A percentile compares a stretch with the other conserved stretches of the same genome.
Conservation (phyloP, 2,113 vertebrate genomes). For the Melanostigma gelatinosum region DNA sequence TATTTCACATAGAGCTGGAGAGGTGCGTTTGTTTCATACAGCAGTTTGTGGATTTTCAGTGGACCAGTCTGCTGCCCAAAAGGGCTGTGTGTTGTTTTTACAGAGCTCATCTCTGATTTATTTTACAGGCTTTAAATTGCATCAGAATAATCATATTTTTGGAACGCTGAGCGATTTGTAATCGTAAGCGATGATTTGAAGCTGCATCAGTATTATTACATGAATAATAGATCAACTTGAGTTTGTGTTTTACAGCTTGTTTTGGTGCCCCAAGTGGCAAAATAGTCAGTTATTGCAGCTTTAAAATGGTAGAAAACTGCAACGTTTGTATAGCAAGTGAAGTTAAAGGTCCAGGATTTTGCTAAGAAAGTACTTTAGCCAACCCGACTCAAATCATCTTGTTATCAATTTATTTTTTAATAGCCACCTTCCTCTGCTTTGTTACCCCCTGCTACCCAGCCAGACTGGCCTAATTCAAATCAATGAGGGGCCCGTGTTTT, state of each 20-base stretch:
- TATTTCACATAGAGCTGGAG: background rate
- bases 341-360: too few relatives aligned
- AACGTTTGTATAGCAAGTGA: background rate
- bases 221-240: background rate
- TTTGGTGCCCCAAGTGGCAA: background rate
- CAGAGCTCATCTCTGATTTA: background rate
- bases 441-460: too few relatives aligned
- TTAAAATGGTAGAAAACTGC: background rate
- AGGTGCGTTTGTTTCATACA: background rate
- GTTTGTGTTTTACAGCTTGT: background rate
- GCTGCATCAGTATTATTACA: background rate
- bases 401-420: too few relatives aligned
- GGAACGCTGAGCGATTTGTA: too few relatives aligned
- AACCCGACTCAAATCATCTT: too few relatives aligned
- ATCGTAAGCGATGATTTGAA: background rate
- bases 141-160: background rate
- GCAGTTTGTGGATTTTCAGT: background rate
- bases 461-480: too few relatives aligned
- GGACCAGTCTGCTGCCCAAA: background rate
- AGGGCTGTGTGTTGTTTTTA: background rate
- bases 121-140: background rate
- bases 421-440: too few relatives aligned
- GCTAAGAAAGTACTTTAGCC: too few relatives aligned
- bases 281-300: background rate
- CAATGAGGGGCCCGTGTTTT: too few relatives aligned